Conservation (phyloP, 2,888 invertebrate genomes). For the Acanthosepion esculentum region DNA sequence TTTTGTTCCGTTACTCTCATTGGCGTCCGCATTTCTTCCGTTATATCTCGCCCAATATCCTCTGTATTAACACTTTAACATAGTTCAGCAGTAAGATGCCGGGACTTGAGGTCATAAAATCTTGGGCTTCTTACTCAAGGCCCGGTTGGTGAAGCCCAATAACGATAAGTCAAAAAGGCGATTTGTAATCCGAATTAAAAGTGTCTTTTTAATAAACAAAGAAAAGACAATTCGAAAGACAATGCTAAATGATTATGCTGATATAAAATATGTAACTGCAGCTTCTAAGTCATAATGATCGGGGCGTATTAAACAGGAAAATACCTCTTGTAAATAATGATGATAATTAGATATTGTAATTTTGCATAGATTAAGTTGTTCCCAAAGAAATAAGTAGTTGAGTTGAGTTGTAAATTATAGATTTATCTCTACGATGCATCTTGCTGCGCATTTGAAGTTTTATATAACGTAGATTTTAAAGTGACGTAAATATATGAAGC, state of each 20-base stretch:
- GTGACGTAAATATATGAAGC: no score
- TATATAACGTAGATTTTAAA: no score
- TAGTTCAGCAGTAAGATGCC: not conserved
- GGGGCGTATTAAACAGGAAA: no score
- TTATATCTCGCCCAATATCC: constrained; percentile 10
- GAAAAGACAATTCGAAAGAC: not conserved
- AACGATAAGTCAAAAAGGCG: not conserved
- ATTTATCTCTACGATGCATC: no score
- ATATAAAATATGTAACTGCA: not conserved
- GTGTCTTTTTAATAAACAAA: not conserved
- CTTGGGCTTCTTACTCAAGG: not conserved
- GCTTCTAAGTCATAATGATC: no score
- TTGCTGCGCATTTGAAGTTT: no score
- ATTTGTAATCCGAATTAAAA: not conserved
- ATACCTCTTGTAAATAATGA: no score
- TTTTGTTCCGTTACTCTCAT: not conserved
- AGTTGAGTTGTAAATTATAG: no score
- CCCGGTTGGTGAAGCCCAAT: not conserved
- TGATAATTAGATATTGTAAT: no score
- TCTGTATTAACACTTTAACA: not conserved
- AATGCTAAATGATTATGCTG: not conserved
- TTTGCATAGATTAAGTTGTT: no score
- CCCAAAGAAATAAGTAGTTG: no score
- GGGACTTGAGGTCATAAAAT: constrained; percentile 18
- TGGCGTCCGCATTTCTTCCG: not conserved